Evolutionary conservation across 2,797 vertebrate species (phyloP).

Genomic region (Phoxinus dragarum): DNA sequence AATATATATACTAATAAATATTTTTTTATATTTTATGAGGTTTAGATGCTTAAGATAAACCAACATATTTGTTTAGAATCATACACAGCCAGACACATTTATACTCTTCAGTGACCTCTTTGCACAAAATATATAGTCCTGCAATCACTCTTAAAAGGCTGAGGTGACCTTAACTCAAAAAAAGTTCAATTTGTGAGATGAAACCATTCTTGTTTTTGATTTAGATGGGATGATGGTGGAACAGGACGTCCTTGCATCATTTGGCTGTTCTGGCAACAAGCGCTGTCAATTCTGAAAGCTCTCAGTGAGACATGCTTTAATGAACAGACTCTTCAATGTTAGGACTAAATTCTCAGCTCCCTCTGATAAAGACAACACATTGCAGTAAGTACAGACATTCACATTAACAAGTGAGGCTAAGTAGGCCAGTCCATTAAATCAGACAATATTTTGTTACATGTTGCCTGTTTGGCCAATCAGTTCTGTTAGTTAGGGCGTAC

Average conservation of each 20-base stretch:
- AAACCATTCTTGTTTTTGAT: constrained; percentile 59
- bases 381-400: neutral
- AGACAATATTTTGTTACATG: neutral
- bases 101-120: neutral
- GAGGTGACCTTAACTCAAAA: constrained; percentile 34
- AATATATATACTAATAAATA: too few species aligned
- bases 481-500: neutral
- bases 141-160: constrained; percentile 26
- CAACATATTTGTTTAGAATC: neutral
- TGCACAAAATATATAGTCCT: neutral
- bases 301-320: constrained; percentile 45
- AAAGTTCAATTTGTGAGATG: constrained; percentile 59
- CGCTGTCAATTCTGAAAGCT: constrained; percentile 26
- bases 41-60: neutral
- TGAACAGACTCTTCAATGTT: constrained; percentile 38
- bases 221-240: constrained; percentile 55
- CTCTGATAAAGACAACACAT: neutral
- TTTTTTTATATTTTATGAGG: neutral
- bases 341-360: constrained; percentile 24
- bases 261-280: constrained; percentile 20
- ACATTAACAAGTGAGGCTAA: neutral
- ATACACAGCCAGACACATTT: neutral
- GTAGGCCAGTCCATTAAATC: neutral
- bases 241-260: constrained; percentile 38
- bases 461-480: neutral